Evolutionary conservation across 2,113 vertebrate genomes (phyloP), one percentile per base, ranked within the genome.

Genomic region (Carassius auratus): DNA sequence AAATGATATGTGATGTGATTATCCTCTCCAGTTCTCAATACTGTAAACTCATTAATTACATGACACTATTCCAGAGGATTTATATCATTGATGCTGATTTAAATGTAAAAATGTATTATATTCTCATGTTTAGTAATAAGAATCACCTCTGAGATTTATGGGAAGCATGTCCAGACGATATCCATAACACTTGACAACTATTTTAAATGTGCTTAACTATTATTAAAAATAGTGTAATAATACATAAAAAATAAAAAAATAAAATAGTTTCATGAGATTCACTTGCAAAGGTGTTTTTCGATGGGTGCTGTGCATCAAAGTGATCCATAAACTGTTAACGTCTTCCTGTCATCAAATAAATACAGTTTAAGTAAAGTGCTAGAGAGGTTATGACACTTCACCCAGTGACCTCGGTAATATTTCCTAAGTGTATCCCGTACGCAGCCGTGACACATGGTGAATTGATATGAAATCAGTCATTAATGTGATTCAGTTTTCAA

Each of bases 291-390:
- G 10, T 15, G 30, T 30, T 81, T 80, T 61, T 30, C 48, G 38
- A 45, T 26, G 52, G 1, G 30, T 78, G 57, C 55, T 48, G 14
- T 48, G 17, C n/a, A 64, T 9, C 45, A 13, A 45, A 59, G 8
- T 55, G 42, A 36, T 26, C 42, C 38, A 48, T 48, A 14, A 19
- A 80, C 59, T 23, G 10, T 23, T 79, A 36, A 45, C 26, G 77
- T 5, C 38, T 45, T 19, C 61, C 59, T 3, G 8, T 64, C 23
- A 8, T 64, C 38, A 66, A 80, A 81, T 81, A 81, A 64, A 80
- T 64, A 48, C n/a, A 81, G 78, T 30, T 64, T 80, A 30, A 64
- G 36, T 80, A 64, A 64, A 64, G 59, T 80, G 78, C 78, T 81
- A 7, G n/a, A 64, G 38, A 81, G 23, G 78, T 81, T 55, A 82